Base-by-base conservation (phyloP, 2,113 vertebrate species). In the Phaethornis superciliosus region DNA sequence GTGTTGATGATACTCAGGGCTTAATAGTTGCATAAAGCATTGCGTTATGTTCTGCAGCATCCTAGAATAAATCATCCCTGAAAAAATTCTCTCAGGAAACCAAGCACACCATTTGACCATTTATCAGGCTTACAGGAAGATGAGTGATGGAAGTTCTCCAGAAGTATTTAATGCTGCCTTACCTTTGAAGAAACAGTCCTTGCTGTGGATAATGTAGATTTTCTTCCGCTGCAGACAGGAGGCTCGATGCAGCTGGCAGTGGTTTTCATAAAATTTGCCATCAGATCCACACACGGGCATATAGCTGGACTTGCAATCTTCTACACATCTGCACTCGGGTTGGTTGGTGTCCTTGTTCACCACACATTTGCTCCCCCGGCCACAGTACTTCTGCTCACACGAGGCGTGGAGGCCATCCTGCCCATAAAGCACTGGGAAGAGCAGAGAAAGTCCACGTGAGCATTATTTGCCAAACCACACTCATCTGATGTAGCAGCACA, bases 171-270 rank as follows among this genome's bases (percentile, higher is more conserved):
- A 82, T 27, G 24, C n/a, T 0, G 13, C 12, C 94, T 92, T 98
- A 99, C 99, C 99, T 99, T 98, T 99, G 97, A 99, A 99, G 98
- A 99, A 99, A 81, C 99, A 99, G 94, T 98, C 98, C 97, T 99
- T 99, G 98, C 98, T 99, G 97, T 98, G 98, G 33, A 98, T 91
- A 37, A 98, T 96, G 67, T 98, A 97, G 94, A 99, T 98, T 77
- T 97, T 98, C 90, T 97, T 98, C 78, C 97, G 97, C 97, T 98
- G 98, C 96, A 99, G 97, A 67, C 99, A 99, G 2, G 99, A 98
- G 9, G 98, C 97, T 40, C 98, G 98, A 93, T 99, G 98, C 63
- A 99, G 98, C 85, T 99, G 98, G 6, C 99, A 99, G 97, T 99
- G 99, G 93, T 99, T 99, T 88, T 99, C 98, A 10, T 99, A 99